Conservation (phyloP, 2,888 invertebrate species). For the Deroplatys truncata region DNA sequence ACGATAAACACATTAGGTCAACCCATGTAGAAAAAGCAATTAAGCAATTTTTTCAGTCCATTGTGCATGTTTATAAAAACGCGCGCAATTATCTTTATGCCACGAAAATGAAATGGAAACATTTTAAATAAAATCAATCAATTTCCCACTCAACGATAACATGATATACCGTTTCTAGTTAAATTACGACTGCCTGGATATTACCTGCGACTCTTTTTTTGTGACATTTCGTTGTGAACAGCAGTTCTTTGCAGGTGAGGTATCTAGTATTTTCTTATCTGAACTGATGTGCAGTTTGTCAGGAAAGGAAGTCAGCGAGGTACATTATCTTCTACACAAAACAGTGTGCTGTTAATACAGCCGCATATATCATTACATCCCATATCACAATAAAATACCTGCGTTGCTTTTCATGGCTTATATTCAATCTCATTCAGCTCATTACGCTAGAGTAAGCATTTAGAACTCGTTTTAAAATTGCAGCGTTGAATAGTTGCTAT, state of each 20-base stretch:
- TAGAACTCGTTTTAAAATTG: neutral
- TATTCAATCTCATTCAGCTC: neutral
- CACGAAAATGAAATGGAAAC: neutral
- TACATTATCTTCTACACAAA: too few species aligned
- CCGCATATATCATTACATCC: too few species aligned
- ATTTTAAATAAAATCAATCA: neutral
- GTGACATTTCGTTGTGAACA: neutral
- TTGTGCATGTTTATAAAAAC: neutral
- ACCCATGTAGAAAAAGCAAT: neutral
- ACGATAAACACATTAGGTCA: neutral
- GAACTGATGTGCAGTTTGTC: too few species aligned
- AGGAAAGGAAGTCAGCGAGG: too few species aligned
- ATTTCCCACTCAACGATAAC: neutral
- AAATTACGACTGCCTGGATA: neutral
- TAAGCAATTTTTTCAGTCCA: neutral
- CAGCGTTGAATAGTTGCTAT: neutral
- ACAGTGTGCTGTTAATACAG: too few species aligned
- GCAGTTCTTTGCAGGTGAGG: too few species aligned
- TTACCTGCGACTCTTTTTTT: neutral
- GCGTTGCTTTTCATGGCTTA: neutral
- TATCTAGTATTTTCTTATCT: too few species aligned
- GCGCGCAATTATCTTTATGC: neutral
- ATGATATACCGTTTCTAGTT: neutral
- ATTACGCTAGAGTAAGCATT: neutral
- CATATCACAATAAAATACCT: neutral